phyloP scores from a whole-genome alignment of 2,113 vertebrate species.

The Felis catus region F.catus_Fca126_mat1.0 CM031415.1:17808501-17809000 shows the following conservation, averaged over 20 bases:
- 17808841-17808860: background rate
- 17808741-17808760: too few relatives aligned
- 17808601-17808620: too few relatives aligned
- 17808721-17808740: too few relatives aligned
- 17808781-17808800: too few relatives aligned
- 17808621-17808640: too few relatives aligned
- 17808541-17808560: background rate
- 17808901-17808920: background rate
- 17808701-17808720: too few relatives aligned
- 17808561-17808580: background rate
- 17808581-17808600: too few relatives aligned
- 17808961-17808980: constrained; percentile 39
- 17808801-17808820: background rate
- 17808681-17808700: too few relatives aligned
- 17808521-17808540: background rate
- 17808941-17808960: constrained; percentile 3
- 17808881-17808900: background rate
- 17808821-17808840: background rate
- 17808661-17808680: too few relatives aligned
- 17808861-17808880: background rate
- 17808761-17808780: too few relatives aligned
- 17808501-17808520: background rate
- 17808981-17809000: constrained; percentile 50
- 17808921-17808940: background rate
- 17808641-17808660: too few relatives aligned